Evolutionary conservation across 64 coral and sea anemone species (phyloP).

Genomic region (Catalaphyllia jardinei): DNA sequence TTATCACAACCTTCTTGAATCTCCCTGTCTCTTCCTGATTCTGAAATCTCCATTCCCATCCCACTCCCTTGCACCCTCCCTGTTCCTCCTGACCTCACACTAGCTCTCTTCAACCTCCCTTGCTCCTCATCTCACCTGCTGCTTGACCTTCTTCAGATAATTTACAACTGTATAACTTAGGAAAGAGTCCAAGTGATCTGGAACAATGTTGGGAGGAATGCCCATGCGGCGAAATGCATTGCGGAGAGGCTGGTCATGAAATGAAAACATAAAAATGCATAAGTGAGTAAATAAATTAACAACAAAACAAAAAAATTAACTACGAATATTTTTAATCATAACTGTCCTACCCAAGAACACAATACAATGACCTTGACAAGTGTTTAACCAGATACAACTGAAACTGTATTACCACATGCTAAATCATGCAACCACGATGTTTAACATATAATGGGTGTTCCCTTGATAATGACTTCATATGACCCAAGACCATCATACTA

Average conservation of each 20-base stretch:
- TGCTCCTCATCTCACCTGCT: conserved; percentile 59
- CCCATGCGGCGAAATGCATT: conserved; percentile 98
- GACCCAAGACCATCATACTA: neutral
- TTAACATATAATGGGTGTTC: no score
- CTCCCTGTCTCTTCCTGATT: no score
- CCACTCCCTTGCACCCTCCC: neutral
- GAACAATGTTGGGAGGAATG: conserved; percentile 79
- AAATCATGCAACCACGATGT: no score
- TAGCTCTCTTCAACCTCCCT: neutral
- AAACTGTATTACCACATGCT: no score
- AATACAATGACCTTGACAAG: neutral
- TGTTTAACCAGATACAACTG: no score
- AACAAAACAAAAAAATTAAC: no score
- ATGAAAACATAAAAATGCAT: neutral
- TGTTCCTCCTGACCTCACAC: neutral
- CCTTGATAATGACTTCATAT: no score
- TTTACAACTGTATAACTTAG: conserved; percentile 81
- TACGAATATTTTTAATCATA: no score
- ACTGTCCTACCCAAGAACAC: neutral
- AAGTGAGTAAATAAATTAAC: neutral
- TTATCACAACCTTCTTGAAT: no score
- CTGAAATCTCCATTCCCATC: neutral
- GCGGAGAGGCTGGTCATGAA: conserved; percentile 71
- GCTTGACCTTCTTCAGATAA: conserved; percentile 96
- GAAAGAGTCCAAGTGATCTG: conserved; percentile 90